Percentiles rank a stretch among this genome's conserved stretches.
Conservation (phyloP, 1,140 invertebrate genomes). For the Ooceraea biroi region DNA sequence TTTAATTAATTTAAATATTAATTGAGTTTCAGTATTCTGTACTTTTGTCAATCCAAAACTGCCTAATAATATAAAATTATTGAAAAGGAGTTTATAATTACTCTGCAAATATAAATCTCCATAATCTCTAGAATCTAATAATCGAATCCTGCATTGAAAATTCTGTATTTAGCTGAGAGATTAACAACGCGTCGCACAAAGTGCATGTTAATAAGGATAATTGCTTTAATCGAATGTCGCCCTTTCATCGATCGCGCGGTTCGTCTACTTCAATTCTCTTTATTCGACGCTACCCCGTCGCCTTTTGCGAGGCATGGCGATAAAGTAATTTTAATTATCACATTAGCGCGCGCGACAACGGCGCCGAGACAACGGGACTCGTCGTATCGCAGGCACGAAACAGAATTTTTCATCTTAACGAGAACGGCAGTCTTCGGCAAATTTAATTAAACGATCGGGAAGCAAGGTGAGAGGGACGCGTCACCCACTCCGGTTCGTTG, state of each 20-base stretch:
- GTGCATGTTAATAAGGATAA: conserved; percentile 42
- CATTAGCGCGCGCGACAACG: conserved; percentile 63
- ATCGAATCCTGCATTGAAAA: conserved; percentile 1
- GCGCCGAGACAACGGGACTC: conserved; percentile 18
- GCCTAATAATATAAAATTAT: too few relatives aligned
- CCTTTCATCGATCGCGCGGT: conserved; percentile 39
- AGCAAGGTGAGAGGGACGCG: conserved; percentile 55
- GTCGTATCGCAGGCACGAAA: conserved; percentile 34
- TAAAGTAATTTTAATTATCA: conserved; percentile 77
- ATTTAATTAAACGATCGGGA: conserved; percentile 75
- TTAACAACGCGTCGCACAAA: conserved; percentile 17
- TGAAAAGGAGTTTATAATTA: too few relatives aligned
- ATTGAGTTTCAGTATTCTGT: too few relatives aligned
- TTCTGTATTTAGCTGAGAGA: background rate
- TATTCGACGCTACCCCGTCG: background rate
- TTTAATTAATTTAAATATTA: background rate
- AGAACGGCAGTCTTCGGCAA: conserved; percentile 70
- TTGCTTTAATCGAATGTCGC: conserved; percentile 69
- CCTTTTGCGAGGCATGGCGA: conserved; percentile 34
- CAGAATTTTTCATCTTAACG: conserved; percentile 72
- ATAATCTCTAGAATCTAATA: background rate
- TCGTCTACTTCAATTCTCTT: conserved; percentile 20
- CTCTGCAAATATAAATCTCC: too few relatives aligned
- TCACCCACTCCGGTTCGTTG: conserved; percentile 20
- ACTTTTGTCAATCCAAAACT: too few relatives aligned